Conservation (phyloP, 2,888 invertebrate species). For the Meiosimyza decipiens region DNA sequence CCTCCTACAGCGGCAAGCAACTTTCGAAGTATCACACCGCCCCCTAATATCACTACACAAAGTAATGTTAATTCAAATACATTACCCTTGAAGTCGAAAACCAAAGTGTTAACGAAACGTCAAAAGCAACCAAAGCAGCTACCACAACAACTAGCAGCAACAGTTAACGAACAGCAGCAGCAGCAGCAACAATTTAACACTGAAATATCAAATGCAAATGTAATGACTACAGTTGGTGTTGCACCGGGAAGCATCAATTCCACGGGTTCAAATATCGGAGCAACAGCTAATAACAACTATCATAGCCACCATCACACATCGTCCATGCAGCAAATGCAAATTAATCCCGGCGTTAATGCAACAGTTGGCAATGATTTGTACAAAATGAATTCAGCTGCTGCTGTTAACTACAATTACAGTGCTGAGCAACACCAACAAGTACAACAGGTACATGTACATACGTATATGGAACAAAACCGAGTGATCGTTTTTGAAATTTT, state of each 20-base stretch:
- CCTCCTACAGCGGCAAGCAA: slow-evolving; percentile 13
- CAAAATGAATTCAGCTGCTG: slow-evolving; percentile 53
- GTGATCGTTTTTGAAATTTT: too few relatives aligned
- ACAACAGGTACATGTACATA: neutral
- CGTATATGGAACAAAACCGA: too few relatives aligned
- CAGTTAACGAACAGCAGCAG: slow-evolving; percentile 26
- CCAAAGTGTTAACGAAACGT: slow-evolving; percentile 54
- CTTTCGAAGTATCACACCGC: slow-evolving; percentile 17
- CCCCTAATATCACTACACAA: slow-evolving; percentile 24
- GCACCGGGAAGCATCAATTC: slow-evolving; percentile 48
- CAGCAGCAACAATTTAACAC: slow-evolving; percentile 34
- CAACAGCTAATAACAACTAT: slow-evolving; percentile 49
- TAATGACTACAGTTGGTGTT: slow-evolving; percentile 55
- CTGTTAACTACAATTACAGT: slow-evolving; percentile 59
- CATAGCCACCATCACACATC: slow-evolving; percentile 21
- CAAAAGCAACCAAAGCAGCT: slow-evolving; percentile 63
- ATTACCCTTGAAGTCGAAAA: slow-evolving; percentile 57
- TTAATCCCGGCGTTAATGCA: slow-evolving; percentile 19
- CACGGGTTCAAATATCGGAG: slow-evolving; percentile 44
- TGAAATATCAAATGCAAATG: slow-evolving; percentile 44
- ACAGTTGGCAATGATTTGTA: slow-evolving; percentile 43
- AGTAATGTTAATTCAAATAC: slow-evolving; percentile 46
- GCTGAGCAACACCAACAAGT: slow-evolving; percentile 56
- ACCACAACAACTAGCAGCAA: slow-evolving; percentile 43
- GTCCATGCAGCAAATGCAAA: slow-evolving; percentile 34